Evolutionary conservation across 2,888 invertebrate species (phyloP).

Genomic region (Pammene aurita): DNA sequence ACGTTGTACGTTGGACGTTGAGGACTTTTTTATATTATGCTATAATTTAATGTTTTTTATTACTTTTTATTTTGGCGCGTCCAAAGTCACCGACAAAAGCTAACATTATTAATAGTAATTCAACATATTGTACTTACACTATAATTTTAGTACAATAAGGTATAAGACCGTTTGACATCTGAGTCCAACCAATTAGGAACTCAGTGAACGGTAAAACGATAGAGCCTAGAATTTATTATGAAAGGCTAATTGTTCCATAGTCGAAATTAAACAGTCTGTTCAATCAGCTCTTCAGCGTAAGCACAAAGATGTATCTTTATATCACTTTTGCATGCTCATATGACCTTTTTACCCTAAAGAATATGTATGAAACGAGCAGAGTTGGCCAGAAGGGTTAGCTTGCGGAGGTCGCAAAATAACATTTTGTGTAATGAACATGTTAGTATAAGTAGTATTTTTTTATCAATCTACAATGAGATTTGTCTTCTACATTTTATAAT

Average conservation of each 20-base stretch:
- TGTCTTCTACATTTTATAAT: no score
- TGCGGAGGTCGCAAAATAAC: not conserved
- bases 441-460: no score
- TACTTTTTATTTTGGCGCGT: no score
- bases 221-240: conserved; percentile 19
- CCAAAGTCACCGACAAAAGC: no score
- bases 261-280: conserved; percentile 15
- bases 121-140: not conserved
- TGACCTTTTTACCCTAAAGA: not conserved
- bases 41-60: no score
- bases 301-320: not conserved
- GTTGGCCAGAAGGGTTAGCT: not conserved
- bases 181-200: conserved; percentile 25
- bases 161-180: conserved; percentile 1
- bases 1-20: no score
- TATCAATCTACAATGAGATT: no score
- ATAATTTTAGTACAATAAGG: not conserved
- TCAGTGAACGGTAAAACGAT: conserved; percentile 2
- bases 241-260: conserved; percentile 29
- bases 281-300: not conserved
- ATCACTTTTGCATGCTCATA: not conserved
- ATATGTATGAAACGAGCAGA: no score
- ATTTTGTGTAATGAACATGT: no score
- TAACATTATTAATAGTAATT: not conserved
- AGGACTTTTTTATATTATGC: no score